A percentile compares a stretch with the other conserved stretches of the same genome.
Conservation (phyloP, 2,797 vertebrate species). For the Parotocinclus haroldoi region DNA sequence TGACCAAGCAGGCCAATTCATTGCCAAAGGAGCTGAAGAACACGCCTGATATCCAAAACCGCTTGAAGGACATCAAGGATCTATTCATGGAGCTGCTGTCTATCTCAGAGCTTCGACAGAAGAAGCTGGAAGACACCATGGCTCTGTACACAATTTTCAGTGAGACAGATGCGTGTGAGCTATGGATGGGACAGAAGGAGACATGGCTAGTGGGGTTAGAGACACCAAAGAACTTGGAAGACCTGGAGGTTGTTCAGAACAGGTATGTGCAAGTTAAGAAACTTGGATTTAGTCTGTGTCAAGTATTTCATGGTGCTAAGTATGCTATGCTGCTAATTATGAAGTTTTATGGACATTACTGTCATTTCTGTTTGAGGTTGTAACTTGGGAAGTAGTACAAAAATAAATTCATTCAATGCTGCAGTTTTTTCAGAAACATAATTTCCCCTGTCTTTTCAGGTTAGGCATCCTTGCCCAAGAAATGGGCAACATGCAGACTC, state of each 20-base stretch:
- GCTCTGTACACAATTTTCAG: conserved; percentile 90
- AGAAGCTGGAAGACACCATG: conserved; percentile 83
- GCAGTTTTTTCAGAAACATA: neutral
- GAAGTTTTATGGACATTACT: conserved; percentile 16
- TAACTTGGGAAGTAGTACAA: neutral
- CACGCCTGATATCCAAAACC: conserved; percentile 82
- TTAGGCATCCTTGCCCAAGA: conserved; percentile 88
- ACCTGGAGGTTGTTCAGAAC: conserved; percentile 91
- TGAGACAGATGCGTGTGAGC: conserved; percentile 89
- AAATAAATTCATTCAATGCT: conserved; percentile 6
- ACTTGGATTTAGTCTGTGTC: conserved; percentile 10
- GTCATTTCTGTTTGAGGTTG: neutral
- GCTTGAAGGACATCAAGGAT: conserved; percentile 77
- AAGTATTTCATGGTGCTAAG: conserved; percentile 5
- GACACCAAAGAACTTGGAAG: conserved; percentile 88
- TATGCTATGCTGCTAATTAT: conserved; percentile 6
- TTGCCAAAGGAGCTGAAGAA: conserved; percentile 85
- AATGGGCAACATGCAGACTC: conserved; percentile 79
- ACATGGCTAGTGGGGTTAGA: conserved; percentile 88
- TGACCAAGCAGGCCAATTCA: conserved; percentile 77
- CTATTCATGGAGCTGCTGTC: conserved; percentile 81
- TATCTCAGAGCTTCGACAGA: conserved; percentile 79
- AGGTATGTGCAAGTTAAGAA: conserved; percentile 68
- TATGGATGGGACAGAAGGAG: conserved; percentile 96
- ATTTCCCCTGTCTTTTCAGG: conserved; percentile 62